These are phyloP conservation scores for Corvus hawaiiensis DNA, from an alignment of 2,113 vertebrate species.

Conservation along the genomic window DNA sequence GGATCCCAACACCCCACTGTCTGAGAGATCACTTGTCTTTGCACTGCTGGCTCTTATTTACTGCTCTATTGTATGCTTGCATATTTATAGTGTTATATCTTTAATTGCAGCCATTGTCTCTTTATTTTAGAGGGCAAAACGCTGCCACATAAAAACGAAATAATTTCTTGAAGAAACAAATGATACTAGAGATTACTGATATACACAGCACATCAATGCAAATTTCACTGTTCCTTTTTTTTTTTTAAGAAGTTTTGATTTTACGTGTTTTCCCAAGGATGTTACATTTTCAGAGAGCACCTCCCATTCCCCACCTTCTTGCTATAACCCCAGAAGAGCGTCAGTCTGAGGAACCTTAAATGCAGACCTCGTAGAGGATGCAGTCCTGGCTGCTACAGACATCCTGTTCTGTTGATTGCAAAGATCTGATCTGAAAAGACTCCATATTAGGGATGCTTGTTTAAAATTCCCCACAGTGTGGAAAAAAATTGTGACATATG, in stretches of 20 bases:
- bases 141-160: not conserved
- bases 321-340: not conserved
- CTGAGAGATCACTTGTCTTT: not conserved
- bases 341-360: not conserved
- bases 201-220: not conserved
- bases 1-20: not conserved
- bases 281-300: not conserved
- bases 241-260: not conserved
- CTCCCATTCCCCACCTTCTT: not conserved
- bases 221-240: not conserved
- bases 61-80: not conserved
- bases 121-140: constrained; percentile 6
- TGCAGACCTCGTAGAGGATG: not conserved
- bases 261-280: not conserved
- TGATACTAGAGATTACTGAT: not conserved
- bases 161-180: not conserved
- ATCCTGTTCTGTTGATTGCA: not conserved
- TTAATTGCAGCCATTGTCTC: not conserved
- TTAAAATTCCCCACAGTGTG: not conserved
- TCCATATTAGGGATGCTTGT: not conserved
- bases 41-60: not conserved
- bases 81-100: constrained; percentile 2
- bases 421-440: not conserved
- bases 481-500: not conserved
- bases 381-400: not conserved